Percentiles rank a stretch among this genome's conserved stretches.
Evolutionary conservation across 2,113 vertebrate genomes (phyloP).

Genomic region (Propithecus coquereli): DNA sequence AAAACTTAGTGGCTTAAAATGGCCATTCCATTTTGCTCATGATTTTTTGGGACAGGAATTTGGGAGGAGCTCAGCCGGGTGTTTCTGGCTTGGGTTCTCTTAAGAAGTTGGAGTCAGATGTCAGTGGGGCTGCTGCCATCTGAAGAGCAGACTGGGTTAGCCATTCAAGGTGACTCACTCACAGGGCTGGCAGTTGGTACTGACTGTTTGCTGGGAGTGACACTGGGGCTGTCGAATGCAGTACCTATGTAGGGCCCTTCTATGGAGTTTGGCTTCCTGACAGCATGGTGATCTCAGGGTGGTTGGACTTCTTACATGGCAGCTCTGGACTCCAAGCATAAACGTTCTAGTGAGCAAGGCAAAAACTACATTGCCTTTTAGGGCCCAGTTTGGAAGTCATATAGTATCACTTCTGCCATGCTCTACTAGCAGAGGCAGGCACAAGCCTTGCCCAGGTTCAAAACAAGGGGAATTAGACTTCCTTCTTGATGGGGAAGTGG

Average conservation of each 20-base stretch:
- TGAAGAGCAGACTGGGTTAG: not conserved
- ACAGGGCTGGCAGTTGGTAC: not conserved
- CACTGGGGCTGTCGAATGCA: not conserved
- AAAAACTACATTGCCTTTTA: not conserved
- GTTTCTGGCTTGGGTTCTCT: not conserved
- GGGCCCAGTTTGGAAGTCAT: not conserved
- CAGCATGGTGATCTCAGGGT: not conserved
- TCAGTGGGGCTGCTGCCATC: not conserved
- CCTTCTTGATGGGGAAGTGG: not conserved
- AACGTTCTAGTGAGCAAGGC: not conserved
- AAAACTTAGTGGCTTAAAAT: not conserved
- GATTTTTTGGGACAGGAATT: not conserved
- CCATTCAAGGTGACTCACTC: not conserved
- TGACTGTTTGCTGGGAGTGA: not conserved
- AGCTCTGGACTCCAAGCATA: not conserved
- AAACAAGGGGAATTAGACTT: not conserved
- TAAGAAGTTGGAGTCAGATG: not conserved
- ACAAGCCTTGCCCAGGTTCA: not conserved
- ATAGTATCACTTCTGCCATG: not conserved
- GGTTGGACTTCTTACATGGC: not conserved
- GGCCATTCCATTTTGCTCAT: not conserved
- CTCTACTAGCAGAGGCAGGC: not conserved
- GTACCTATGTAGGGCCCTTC: not conserved
- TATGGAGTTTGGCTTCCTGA: not conserved
- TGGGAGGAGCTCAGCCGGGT: not conserved